Base-by-base conservation (phyloP, 30 jellyfish, hydroid and myxozoan genomes). In the Cassiopea xamachana region DNA sequence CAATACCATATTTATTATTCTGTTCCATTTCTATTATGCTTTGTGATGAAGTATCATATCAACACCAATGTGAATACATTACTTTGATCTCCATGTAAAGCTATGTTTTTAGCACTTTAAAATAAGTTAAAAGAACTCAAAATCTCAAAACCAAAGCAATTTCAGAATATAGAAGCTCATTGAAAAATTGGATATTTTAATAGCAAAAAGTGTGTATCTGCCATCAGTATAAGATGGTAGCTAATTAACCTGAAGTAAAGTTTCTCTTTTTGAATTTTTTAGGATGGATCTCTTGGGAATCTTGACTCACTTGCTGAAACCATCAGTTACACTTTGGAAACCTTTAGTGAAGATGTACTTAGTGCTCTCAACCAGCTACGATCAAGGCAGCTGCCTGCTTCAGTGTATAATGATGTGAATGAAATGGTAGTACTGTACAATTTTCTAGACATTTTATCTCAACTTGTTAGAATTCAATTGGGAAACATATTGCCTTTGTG, bases 261-360 rank as follows among this genome's bases (percentile, higher is more conserved):
- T 17, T 5, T 5, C 15, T 64, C 43, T 1, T 39, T 69, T n/a
- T 48, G 83, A 47, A 0, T 48, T 16, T 69, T 1, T 7, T 39
- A 94, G 98, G 98, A 94, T 94, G 98, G 98, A 5, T 84, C 97
- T 14, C 90, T 94, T 75, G 98, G 98, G 0, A 91, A 79, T 60
- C 71, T 94, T 46, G 88, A 73, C 27, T 84, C 97, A 10, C 96
- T 94, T 62, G 98, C 98, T 43, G 91, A 89, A 64, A 60, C 68
- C 45, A 62, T 94, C 59, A 81, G 98, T 70, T 89, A 48, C 67
- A 87, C 86, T 19, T 83, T 94, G 55, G 87, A 74, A 12, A 94
- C 98, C 18, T 81, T 46, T 58, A 77, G 46, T 60, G 92, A 90
- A 47, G 98, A 94, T 90, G 98, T 94, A n/a, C 74, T 59, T 1